Percentiles rank a stretch among this genome's conserved stretches.
Evolutionary conservation across 2,888 invertebrate species (phyloP).

Genomic region (Coremacera marginata): DNA sequence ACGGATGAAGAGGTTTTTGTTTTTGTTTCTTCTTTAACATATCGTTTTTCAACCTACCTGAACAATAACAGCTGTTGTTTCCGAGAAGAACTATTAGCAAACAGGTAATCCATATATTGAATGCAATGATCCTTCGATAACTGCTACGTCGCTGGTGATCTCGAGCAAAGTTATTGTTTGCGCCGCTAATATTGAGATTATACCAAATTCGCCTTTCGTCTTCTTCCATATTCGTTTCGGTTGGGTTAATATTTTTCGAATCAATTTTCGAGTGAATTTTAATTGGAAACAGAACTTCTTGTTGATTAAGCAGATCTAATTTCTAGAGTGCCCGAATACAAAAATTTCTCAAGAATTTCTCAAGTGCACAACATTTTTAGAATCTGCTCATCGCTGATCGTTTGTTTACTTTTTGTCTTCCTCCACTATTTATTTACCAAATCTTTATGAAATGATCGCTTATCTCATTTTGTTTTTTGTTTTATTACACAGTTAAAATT

Average conservation of each 20-base stretch:
- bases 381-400: background rate
- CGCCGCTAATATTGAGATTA: background rate
- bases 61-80: conserved; percentile 28
- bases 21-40: background rate
- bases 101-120: conserved; percentile 30
- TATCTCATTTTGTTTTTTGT: no score
- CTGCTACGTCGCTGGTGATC: background rate
- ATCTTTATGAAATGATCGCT: background rate
- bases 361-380: background rate
- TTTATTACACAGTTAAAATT: background rate
- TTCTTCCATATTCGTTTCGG: conserved; percentile 6
- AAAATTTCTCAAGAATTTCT: no score
- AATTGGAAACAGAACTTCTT: background rate
- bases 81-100: conserved; percentile 27
- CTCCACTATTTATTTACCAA: background rate
- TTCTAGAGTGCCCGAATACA: no score
- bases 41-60: conserved; percentile 18
- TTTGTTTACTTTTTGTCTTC: background rate
- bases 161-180: background rate
- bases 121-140: background rate
- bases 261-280: background rate
- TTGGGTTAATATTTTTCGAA: background rate
- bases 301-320: background rate
- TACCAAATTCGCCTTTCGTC: background rate
- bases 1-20: background rate